Evolutionary conservation across 2,113 vertebrate species (phyloP).

Genomic region (Indri indri): DNA sequence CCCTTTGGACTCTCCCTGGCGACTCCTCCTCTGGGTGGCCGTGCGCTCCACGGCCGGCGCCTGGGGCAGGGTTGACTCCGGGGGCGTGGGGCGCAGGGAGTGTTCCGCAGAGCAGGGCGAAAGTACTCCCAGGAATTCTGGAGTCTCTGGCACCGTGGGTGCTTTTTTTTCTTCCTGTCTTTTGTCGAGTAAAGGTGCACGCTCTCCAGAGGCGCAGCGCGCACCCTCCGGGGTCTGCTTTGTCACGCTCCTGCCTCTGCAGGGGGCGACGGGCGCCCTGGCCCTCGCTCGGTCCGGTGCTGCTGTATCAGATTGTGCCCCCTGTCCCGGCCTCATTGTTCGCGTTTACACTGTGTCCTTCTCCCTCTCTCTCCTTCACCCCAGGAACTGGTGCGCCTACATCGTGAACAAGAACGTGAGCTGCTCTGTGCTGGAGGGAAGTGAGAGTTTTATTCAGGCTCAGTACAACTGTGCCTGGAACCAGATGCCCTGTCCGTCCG

Average conservation of each 20-base stretch:
- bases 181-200: neutral
- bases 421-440: conserved; percentile 91
- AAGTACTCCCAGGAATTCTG: neutral
- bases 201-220: neutral
- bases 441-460: conserved; percentile 90
- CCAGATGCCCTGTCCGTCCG: conserved; percentile 89
- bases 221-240: neutral
- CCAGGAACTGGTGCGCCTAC: conserved; percentile 97
- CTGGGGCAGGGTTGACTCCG: neutral
- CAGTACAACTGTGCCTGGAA: conserved; percentile 90
- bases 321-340: neutral
- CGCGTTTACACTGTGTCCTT: neutral
- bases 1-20: neutral
- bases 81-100: neutral
- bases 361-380: conserved; percentile 32
- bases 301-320: accelerated
- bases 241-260: neutral
- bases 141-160: neutral
- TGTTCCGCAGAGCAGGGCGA: neutral
- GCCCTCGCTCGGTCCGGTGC: neutral
- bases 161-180: neutral
- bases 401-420: conserved; percentile 95
- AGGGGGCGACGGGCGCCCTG: too few relatives aligned
- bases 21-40: neutral
- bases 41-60: neutral